These are phyloP conservation scores for Pachydiplax longipennis DNA, from an alignment of 2,888 invertebrate genomes.

Conservation along the genomic window DNA sequence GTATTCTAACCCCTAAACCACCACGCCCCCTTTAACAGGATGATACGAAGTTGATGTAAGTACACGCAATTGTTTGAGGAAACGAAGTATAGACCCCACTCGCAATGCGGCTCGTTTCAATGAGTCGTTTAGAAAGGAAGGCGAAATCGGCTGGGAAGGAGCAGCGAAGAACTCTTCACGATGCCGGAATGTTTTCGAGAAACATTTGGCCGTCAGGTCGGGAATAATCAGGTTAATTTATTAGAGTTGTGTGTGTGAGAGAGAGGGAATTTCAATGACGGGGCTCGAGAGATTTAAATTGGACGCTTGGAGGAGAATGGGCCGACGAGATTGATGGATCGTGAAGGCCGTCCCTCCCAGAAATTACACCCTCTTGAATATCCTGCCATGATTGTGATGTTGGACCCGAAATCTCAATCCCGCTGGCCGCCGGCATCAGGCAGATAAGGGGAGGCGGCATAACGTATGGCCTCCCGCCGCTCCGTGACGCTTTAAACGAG, in stretches of 20 bases:
- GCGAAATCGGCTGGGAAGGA: no score
- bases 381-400: conserved; percentile 32
- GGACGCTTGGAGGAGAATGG: not conserved
- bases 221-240: conserved; percentile 36
- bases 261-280: not conserved
- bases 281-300: not conserved
- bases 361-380: conserved; percentile 40
- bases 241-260: not conserved
- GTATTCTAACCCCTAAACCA: no score
- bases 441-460: not conserved
- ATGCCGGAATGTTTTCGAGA: no score
- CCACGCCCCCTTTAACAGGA: no score
- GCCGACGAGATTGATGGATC: not conserved
- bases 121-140: no score
- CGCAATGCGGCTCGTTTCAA: no score
- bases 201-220: not conserved
- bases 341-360: not conserved
- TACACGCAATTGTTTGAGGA: no score
- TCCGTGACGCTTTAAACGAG: conserved; percentile 40
- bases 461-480: not conserved
- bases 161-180: no score
- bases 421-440: not conserved
- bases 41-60: no score
- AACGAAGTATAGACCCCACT: no score
- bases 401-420: conserved; percentile 41